A percentile compares a stretch with the other conserved stretches of the same genome.
phyloP scores from a whole-genome alignment of 1,140 invertebrate genomes.

The Sipha flava region DNA sequence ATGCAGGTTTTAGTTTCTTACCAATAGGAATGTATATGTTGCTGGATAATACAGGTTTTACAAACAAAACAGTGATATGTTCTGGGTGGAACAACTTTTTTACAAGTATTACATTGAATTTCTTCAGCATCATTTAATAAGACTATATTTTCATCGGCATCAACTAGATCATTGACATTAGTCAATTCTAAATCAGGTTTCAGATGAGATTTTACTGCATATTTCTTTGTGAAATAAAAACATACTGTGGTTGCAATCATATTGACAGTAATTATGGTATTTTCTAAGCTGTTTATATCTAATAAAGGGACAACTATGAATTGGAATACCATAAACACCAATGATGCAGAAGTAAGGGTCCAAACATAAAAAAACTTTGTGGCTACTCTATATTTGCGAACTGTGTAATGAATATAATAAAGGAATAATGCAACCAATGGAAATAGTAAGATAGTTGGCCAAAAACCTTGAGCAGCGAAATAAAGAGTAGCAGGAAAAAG shows the following conservation, averaged over 20 bases:
- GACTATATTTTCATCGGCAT: not conserved
- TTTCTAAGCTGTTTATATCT: constrained; percentile 59
- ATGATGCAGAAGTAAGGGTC: constrained; percentile 54
- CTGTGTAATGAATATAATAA: constrained; percentile 54
- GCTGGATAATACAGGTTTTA: constrained; percentile 44
- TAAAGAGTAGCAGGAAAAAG: constrained; percentile 53
- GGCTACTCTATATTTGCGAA: constrained; percentile 50
- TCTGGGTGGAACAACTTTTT: constrained; percentile 35
- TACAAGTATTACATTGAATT: constrained; percentile 39
- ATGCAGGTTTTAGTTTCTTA: constrained; percentile 38
- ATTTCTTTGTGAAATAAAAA: constrained; percentile 44
- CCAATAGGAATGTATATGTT: constrained; percentile 50
- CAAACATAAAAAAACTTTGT: constrained; percentile 62
- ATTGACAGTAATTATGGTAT: constrained; percentile 53
- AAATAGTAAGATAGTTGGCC: constrained; percentile 53
- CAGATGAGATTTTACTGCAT: constrained; percentile 43
- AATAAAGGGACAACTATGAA: constrained; percentile 52
- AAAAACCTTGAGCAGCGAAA: constrained; percentile 51
- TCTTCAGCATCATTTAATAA: constrained; percentile 28
- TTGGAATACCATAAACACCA: constrained; percentile 59
- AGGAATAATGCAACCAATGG: constrained; percentile 52
- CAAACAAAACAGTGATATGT: constrained; percentile 45
- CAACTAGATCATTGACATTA: constrained; percentile 11
- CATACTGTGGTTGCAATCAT: constrained; percentile 44
- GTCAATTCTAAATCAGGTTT: constrained; percentile 42